phyloP scores from a whole-genome alignment of 1,140 invertebrate genomes.

The Gyrodactylus bullatarudis region DNA sequence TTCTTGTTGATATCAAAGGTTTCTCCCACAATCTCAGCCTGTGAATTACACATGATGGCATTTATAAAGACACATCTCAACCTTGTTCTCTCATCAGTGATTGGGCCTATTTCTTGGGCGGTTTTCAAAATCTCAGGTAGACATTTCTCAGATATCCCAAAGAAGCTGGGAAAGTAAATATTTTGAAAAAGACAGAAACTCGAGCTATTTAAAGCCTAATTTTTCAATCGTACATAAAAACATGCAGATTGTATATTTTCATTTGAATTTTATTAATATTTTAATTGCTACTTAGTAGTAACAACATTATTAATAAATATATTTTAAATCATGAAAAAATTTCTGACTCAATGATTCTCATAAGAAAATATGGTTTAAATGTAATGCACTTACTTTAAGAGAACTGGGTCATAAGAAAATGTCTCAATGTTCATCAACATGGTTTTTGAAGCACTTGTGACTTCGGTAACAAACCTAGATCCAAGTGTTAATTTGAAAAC shows the following conservation, averaged over 20 bases:
- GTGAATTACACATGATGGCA: background rate
- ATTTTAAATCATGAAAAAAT: too few relatives aligned
- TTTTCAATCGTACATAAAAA: too few relatives aligned
- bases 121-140: background rate
- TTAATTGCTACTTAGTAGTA: too few relatives aligned
- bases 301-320: too few relatives aligned
- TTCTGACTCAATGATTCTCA: too few relatives aligned
- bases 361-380: too few relatives aligned
- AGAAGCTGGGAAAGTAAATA: too few relatives aligned
- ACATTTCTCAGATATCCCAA: background rate
- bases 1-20: background rate
- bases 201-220: too few relatives aligned
- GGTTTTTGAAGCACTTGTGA: conserved; percentile 75
- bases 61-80: background rate
- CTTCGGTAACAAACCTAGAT: conserved; percentile 63
- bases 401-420: conserved; percentile 45
- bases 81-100: background rate
- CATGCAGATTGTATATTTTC: background rate
- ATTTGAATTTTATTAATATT: background rate
- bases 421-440: conserved; percentile 68
- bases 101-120: background rate
- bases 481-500: conserved; percentile 78
- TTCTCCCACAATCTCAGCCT: background rate
- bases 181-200: too few relatives aligned
- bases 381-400: conserved; percentile 19